Conservation (phyloP, 30 jellyfish, hydroid and myxozoan species). For the Cassiopea xamachana region DNA sequence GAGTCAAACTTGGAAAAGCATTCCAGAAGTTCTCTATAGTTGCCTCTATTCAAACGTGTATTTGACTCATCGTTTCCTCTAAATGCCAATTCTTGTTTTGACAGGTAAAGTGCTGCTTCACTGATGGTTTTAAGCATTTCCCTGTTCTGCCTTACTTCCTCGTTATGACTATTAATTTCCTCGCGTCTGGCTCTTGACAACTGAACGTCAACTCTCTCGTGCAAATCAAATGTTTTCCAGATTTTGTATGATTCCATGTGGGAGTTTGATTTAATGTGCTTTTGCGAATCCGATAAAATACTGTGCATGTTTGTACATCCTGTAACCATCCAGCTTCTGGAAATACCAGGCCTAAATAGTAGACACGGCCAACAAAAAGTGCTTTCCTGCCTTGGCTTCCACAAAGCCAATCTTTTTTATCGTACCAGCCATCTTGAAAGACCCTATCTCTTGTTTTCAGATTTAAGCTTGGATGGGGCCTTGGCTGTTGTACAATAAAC, state of each 20-base stretch:
- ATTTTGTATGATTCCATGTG: conserved; percentile 44
- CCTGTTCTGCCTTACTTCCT: conserved; percentile 59
- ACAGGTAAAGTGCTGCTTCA: conserved; percentile 30
- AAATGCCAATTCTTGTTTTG: conserved; percentile 20
- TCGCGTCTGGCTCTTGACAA: conserved; percentile 30
- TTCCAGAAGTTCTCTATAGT: not conserved
- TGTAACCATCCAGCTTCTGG: conserved; percentile 41
- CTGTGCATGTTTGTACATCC: conserved; percentile 49
- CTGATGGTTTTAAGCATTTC: not conserved
- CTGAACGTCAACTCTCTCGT: conserved; percentile 37
- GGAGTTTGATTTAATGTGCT: conserved; percentile 37
- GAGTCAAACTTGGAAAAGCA: not conserved
- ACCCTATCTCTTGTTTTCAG: too few relatives aligned
- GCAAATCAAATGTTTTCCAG: conserved; percentile 38
- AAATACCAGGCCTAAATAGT: conserved; percentile 22
- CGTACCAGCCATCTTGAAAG: too few relatives aligned
- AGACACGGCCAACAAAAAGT: conserved; percentile 61
- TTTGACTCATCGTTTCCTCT: too few relatives aligned
- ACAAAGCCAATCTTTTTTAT: not conserved
- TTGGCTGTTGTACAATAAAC: too few relatives aligned
- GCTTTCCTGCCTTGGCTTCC: conserved; percentile 8
- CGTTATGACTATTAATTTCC: not conserved
- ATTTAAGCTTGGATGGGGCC: too few relatives aligned
- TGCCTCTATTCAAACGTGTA: too few relatives aligned
- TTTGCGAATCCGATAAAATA: conserved; percentile 26